Base-by-base conservation (phyloP, 2,797 vertebrate species). In the Caiman crocodilus region DNA sequence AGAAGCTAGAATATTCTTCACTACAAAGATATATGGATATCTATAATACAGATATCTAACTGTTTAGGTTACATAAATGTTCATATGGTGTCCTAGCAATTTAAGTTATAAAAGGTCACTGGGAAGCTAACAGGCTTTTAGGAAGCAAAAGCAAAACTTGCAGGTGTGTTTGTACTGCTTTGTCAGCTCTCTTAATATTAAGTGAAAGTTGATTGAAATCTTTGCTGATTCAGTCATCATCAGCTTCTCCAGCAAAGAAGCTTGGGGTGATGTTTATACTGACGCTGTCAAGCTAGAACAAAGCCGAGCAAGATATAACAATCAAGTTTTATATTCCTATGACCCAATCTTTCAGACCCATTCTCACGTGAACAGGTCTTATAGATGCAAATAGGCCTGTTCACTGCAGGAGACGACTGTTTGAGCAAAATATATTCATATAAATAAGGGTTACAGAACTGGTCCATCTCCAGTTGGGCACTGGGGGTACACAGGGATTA, bases 371-470 rank as follows among this genome's bases (percentile, higher is more conserved):
- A 60, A 14, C 64, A 81, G 8, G 25, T 50, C 50, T 74, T 91
- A 74, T 58, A 87, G 84, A 69, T 5, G 7, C 16, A 91, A 10
- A 26, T 55, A 61, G 11, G 89, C 11, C 5, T 91, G 88, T 73
- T 76, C 55, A 12, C 6, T 71, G 76, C 30, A 64, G 77, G 73
- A 82, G 17, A 28, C 79, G 63, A 28, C 78, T 69, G 42, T 42
- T 83, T 89, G 56, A 87, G 17, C 82, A 71, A 56, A 88, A 4
- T 21, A 76, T 1, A 17, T 15, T 64, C 59, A n/a, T 63, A 0
- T 82, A 59, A 90, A 28, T 84, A 76, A 90, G 25, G 17, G 32
- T 82, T 90, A 92, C 61, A n/a, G 60, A 86, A 79, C 63, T 28
- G 15, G 23, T 71, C 12, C 17, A 7, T 17, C 1, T 69, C 10